Evolutionary conservation across 2,113 vertebrate genomes (phyloP), one percentile per base, ranked within the genome.

Genomic region (Carassius auratus): DNA sequence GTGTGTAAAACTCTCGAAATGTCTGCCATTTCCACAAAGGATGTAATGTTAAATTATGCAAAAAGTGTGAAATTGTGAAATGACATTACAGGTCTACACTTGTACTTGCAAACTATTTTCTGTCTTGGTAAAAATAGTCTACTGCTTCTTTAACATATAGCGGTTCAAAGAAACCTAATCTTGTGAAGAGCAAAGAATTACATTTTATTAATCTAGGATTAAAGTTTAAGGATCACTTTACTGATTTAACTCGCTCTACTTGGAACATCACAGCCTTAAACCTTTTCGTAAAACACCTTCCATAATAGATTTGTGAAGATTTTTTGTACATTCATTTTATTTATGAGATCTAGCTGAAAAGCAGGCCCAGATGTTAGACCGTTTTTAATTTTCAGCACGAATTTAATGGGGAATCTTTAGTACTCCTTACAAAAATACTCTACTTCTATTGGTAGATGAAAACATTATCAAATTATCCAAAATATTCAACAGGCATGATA

Each of bases 181-280:
- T 45, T 48, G 42, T 74, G 71, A 23, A 74, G 21, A 23, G 42
- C 42, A 74, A 74, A 74, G 12, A 74, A 74, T 14, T 48, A 23
- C 45, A 74, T 42, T 48, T 38, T n/a, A 45, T 23, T 74, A 74
- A 74, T 74, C 38, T 74, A 23, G 71, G 50, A 77, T 57, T 77
- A 77, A 77, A 77, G 17, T 1, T 59, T 13, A 77, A 57, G 23
- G 52, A 7, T 59, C 26, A 33, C 52, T 59, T 77, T 59, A 59
- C 57, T 8, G 57, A 59, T 7, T 59, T 59, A 33, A 36, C 21
- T 8, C 21, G 1, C 71, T 23, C 23, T 74, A 12, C 71, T 14
- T 10, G 21, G 42, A 17, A 38, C 14, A 38, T 5, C 30, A 71
- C 17, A 21, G 1, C 10, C 14, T 74, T 45, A 74, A 74, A 45